Evolutionary conservation across 2,797 vertebrate species (phyloP), one percentile per base, ranked within the genome.

Genomic region (Salarias fasciatus): DNA sequence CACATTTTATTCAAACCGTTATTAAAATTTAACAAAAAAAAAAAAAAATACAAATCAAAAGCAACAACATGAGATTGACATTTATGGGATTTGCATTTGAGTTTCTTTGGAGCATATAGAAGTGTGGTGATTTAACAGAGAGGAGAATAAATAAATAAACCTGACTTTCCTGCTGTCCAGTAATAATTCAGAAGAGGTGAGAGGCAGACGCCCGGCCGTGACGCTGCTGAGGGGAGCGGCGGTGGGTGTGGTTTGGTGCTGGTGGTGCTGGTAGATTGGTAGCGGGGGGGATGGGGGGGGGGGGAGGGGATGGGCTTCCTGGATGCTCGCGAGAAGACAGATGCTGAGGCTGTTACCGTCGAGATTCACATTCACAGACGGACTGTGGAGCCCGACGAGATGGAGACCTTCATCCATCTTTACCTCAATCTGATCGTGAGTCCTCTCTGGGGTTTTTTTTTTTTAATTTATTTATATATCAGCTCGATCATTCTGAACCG

Each of bases 341-440:
- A 74, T 63, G 82, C 73, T 75, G 72, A 75, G 51, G 72, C 73
- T 68, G 75, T 48, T 29, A 40, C 18, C 70, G 69, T 63, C 69
- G 53, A 77, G 51, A 53, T 57, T 57, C 69, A 63, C 75, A 63
- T 73, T 68, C 70, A 55, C 63, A 24, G 18, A 53, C 73, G 58
- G 84, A 77, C 75, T 63, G 82, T n/a, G 67, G 60, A 84, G 51
- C 57, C 72, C 69, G 72, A 76, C 52, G 78, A 75, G 86, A 88
- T 86, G 88, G 86, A 86, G 79, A 82, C 82, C 77, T 81, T 81
- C 88, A 67, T 86, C 84, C 81, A 77, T 87, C 81, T 82, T 82
- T 46, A 64, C 69, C 48, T 52, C 33, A 62, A 77, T 78, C 53
- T 49, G 57, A 81, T 5, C 75, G 91, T 92, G 81, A 92, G 89